Percentiles rank a stretch among this genome's conserved stretches.
Evolutionary conservation across 2,888 invertebrate species (phyloP).

Genomic region (Papilio gigon): DNA sequence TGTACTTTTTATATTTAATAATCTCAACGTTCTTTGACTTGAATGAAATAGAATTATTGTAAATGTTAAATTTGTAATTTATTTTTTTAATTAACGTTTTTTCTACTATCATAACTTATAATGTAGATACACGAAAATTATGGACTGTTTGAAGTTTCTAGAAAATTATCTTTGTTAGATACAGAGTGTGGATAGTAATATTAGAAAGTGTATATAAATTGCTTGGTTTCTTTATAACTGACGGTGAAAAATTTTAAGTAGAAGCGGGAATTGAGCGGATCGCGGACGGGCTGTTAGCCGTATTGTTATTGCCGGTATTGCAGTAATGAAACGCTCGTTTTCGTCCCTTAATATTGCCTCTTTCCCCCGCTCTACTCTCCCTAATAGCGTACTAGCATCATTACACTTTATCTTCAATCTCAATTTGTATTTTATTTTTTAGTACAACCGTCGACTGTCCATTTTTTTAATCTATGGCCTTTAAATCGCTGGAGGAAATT

Average conservation of each 20-base stretch:
- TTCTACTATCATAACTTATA: neutral
- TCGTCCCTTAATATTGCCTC: slow-evolving; percentile 76
- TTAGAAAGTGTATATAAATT: slow-evolving; percentile 19
- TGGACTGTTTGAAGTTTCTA: neutral
- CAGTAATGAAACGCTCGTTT: slow-evolving; percentile 80
- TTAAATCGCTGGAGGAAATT: slow-evolving; percentile 51
- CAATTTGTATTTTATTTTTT: slow-evolving; percentile 65
- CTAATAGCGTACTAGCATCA: slow-evolving; percentile 67
- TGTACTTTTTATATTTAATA: neutral
- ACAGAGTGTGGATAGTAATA: too few species aligned
- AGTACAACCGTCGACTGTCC: slow-evolving; percentile 58
- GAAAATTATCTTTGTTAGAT: neutral
- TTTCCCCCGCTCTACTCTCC: slow-evolving; percentile 70
- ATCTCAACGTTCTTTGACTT: too few species aligned
- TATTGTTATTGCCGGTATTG: slow-evolving; percentile 80
- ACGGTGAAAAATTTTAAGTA: slow-evolving; percentile 65
- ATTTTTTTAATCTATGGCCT: slow-evolving; percentile 39
- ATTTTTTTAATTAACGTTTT: too few species aligned
- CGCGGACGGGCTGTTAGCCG: slow-evolving; percentile 74
- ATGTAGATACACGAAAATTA: neutral
- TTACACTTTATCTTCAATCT: slow-evolving; percentile 69
- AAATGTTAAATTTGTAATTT: too few species aligned
- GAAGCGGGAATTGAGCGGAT: slow-evolving; percentile 71
- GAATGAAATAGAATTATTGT: too few species aligned
- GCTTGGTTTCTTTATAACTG: slow-evolving; percentile 55